Evolutionary conservation across 2,113 vertebrate genomes (phyloP).

Genomic region (Diadophis punctatus): DNA sequence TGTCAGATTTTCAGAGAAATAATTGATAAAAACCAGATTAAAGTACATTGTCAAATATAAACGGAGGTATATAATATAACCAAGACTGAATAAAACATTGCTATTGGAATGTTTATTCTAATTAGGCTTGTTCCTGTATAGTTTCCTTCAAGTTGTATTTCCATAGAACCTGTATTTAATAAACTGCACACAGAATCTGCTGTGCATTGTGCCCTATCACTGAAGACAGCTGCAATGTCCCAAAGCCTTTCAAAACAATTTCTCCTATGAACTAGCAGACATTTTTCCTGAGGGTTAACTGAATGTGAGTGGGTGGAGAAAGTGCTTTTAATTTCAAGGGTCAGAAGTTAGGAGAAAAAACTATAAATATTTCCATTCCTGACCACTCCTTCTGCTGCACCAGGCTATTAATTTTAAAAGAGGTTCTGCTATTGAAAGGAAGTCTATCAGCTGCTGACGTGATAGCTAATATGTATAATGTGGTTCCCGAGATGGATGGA

Average conservation of each 20-base stretch:
- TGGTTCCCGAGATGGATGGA: not conserved
- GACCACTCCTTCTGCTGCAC: conserved; percentile 45
- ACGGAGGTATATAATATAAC: not conserved
- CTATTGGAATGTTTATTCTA: not conserved
- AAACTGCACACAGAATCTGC: not conserved
- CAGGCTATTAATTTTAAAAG: conserved; percentile 54
- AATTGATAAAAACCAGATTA: not conserved
- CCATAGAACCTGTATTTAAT: not conserved
- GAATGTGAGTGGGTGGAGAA: conserved; percentile 47
- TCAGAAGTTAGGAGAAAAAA: conserved; percentile 65
- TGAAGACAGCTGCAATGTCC: conserved; percentile 37
- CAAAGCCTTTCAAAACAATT: conserved; percentile 42
- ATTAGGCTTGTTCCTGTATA: not conserved
- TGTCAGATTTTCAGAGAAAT: not conserved
- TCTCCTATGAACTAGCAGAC: conserved; percentile 42
- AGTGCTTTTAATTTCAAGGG: conserved; percentile 69
- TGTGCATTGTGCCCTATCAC: not conserved
- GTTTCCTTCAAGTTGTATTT: not conserved
- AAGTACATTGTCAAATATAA: not conserved
- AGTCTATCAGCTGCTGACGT: conserved; percentile 25
- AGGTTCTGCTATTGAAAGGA: conserved; percentile 48
- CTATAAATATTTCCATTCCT: conserved; percentile 58
- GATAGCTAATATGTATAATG: conserved; percentile 18
- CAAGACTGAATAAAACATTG: not conserved
- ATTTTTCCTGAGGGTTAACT: conserved; percentile 64